Base-by-base conservation (phyloP, 2,888 invertebrate genomes). In the Tetranychus truncatus region DNA sequence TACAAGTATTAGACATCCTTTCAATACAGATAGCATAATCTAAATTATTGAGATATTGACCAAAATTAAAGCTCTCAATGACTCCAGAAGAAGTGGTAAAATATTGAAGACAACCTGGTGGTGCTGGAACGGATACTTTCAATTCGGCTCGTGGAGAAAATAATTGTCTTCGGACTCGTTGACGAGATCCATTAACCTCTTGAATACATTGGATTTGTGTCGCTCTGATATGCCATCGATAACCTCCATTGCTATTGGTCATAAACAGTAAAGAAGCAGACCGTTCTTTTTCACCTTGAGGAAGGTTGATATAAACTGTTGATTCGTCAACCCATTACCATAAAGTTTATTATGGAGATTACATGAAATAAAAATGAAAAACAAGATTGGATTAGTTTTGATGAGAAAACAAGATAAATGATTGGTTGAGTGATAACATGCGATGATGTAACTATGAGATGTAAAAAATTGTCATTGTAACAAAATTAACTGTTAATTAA, bases 21-120 rank as follows among this genome's bases (percentile, higher is more conserved):
- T 77, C 76, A n/a, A 77, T 75, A 45, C 77, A 77, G 73, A 77
- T 76, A 20, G 77, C 76, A 71, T 77, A 77, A 66, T 77, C 77
- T 65, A 77, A 34, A 46, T 76, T 76, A 74, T 77, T 77, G 0
- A 77, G 73, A 74, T 77, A 77, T 46, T 77, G 69, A 18, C 77
- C 77, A 74, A 78, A 78, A 65, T 78, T 78, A 44, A 78, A 78
- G 34, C 75, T 75, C 45, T 77, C 74, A 24, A 78, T 66, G 11
- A 71, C 75, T n/a, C 77, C 78, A 1, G 72, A 69, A 11, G 75
- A 20, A 55, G 44, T 45, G 11, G 74, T 77, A 69, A 74, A 77
- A 46, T 77, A 78, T 74, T 78, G 75, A 9, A 76, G 44, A 74
- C 74, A 76, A 11, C 74, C 73, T 8, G 44, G 45, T 6, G 74